A percentile compares a stretch with the other conserved stretches of the same genome.
Conservation (phyloP, 2,888 invertebrate species). For the Caenorhabditis angaria region DNA sequence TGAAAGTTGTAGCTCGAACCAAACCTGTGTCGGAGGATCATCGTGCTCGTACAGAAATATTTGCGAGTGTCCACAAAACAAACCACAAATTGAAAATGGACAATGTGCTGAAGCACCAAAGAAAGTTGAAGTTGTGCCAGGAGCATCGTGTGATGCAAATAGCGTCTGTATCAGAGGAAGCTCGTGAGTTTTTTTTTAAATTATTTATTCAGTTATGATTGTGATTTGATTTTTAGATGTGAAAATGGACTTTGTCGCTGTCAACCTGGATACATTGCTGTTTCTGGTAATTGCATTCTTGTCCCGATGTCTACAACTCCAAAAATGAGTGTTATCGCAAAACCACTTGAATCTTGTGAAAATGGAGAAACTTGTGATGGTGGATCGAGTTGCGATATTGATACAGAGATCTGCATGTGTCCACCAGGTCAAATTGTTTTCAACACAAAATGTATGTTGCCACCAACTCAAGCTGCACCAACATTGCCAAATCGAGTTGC, state of each 20-base stretch:
- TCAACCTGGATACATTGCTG: conserved; percentile 49
- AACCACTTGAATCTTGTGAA: conserved; percentile 67
- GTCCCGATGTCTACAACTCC: conserved; percentile 53
- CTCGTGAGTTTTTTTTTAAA: conserved; percentile 29
- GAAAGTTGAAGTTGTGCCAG: conserved; percentile 46
- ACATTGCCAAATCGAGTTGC: conserved; percentile 18
- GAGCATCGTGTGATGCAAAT: conserved; percentile 51
- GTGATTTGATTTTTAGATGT: conserved; percentile 49
- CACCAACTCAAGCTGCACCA: conserved; percentile 42
- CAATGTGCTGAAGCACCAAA: conserved; percentile 49
- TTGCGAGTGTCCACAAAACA: conserved; percentile 64
- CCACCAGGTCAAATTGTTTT: conserved; percentile 58
- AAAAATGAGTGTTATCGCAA: conserved; percentile 46
- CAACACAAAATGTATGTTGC: conserved; percentile 51
- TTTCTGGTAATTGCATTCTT: conserved; percentile 51
- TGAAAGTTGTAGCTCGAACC: conserved; percentile 53
- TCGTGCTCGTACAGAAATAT: conserved; percentile 50
- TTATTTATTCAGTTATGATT: neutral
- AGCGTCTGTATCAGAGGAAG: conserved; percentile 51
- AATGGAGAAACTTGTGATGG: conserved; percentile 67
- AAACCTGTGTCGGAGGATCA: conserved; percentile 60
- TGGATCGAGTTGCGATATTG: conserved; percentile 62
- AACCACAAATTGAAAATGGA: conserved; percentile 57
- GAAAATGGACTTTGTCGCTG: conserved; percentile 55
- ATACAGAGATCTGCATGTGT: conserved; percentile 61